phyloP scores from a whole-genome alignment of 2,797 vertebrate species.

The Lutjanus argentimaculatus region DNA sequence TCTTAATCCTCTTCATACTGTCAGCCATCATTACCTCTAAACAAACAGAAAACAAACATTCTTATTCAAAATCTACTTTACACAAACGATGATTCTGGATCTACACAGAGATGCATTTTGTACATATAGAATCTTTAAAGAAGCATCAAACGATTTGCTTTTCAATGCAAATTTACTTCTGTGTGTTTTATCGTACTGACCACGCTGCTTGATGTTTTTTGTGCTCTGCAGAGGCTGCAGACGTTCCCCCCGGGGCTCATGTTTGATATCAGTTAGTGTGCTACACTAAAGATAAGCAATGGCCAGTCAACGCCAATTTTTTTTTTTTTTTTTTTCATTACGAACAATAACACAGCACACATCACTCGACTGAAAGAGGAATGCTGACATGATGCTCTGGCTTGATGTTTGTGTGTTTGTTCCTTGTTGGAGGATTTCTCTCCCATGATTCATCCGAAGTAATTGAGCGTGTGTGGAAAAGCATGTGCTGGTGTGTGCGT shows the following conservation, averaged over 20 bases:
- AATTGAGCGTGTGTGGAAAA: slow-evolving; percentile 63
- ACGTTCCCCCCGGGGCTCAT: slow-evolving; percentile 45
- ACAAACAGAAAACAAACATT: slow-evolving; percentile 72
- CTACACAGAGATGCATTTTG: slow-evolving; percentile 78
- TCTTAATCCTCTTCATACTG: slow-evolving; percentile 33
- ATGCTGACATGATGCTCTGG: slow-evolving; percentile 75
- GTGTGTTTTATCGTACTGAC: slow-evolving; percentile 63
- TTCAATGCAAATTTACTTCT: slow-evolving; percentile 64
- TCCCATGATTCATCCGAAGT: slow-evolving; percentile 63
- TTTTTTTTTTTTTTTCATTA: slow-evolving; percentile 67
- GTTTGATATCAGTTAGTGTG: slow-evolving; percentile 71
- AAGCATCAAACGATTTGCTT: slow-evolving; percentile 66
- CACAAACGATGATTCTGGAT: slow-evolving; percentile 79
- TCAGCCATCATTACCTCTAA: slow-evolving; percentile 55
- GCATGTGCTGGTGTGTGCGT: slow-evolving; percentile 50
- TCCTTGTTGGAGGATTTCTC: slow-evolving; percentile 58
- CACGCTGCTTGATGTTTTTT: slow-evolving; percentile 51
- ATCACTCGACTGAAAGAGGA: slow-evolving; percentile 79
- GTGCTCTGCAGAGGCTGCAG: slow-evolving; percentile 64
- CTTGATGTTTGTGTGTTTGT: slow-evolving; percentile 63
- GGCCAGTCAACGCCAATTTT: slow-evolving; percentile 66
- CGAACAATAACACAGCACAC: slow-evolving; percentile 81
- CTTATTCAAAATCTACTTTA: slow-evolving; percentile 78
- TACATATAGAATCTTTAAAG: slow-evolving; percentile 75
- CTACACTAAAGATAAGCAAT: slow-evolving; percentile 75